Evolutionary conservation across 1,140 invertebrate species (phyloP).

Genomic region (Myzus persicae): DNA sequence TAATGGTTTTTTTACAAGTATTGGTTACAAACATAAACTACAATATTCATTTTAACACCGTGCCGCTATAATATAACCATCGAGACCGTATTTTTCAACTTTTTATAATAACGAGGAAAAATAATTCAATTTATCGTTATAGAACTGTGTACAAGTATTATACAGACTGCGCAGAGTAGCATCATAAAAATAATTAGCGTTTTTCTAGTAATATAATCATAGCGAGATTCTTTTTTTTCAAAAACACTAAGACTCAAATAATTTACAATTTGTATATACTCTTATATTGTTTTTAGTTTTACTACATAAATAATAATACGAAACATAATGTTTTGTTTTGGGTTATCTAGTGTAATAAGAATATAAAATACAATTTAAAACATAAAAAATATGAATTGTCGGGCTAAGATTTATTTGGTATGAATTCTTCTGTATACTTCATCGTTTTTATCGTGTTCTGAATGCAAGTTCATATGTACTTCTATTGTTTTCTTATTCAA

Average conservation of each 20-base stretch:
- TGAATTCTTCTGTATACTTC: not conserved
- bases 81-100: not conserved
- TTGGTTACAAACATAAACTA: slow-evolving; percentile 7
- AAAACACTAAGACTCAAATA: not conserved
- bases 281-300: not conserved
- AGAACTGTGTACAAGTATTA: not conserved
- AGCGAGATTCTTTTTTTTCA: not conserved
- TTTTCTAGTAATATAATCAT: not conserved
- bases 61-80: not conserved
- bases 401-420: not conserved
- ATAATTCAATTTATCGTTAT: not conserved
- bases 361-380: not conserved
- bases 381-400: not conserved
- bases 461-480: not conserved
- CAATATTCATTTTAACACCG: not conserved
- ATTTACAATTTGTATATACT: not conserved
- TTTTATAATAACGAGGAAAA: not conserved
- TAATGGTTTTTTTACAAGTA: slow-evolving; percentile 13
- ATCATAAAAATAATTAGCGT: slow-evolving; percentile 3
- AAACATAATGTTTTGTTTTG: not conserved
- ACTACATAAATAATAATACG: not conserved
- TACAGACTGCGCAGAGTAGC: not conserved
- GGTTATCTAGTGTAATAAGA: not conserved
- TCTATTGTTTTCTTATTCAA: not conserved
- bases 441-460: not conserved